Conservation (phyloP, 2,888 invertebrate genomes). For the Melipona beecheii region DNA sequence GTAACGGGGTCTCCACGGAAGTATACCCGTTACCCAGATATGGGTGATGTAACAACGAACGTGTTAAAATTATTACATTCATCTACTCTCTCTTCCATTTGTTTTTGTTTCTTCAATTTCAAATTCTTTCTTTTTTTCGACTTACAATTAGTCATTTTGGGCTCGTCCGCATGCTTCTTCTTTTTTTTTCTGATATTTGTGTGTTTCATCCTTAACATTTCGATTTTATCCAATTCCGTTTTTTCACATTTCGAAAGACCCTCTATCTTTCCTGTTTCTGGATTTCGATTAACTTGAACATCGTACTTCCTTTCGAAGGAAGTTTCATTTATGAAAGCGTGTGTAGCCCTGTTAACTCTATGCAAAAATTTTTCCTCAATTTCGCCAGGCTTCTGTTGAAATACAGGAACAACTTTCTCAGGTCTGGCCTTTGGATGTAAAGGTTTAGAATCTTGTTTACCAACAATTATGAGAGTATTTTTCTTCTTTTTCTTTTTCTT, state of each 20-base stretch:
- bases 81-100: constrained; percentile 79
- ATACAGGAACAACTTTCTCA: constrained; percentile 85
- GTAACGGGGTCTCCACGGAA: too few relatives aligned
- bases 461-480: constrained; percentile 77
- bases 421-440: constrained; percentile 77
- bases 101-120: constrained; percentile 84
- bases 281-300: constrained; percentile 86
- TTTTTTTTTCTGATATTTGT: constrained; percentile 80
- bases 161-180: constrained; percentile 67
- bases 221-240: constrained; percentile 85
- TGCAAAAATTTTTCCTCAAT: constrained; percentile 87
- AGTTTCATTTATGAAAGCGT: constrained; percentile 87
- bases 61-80: constrained; percentile 84
- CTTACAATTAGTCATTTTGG: constrained; percentile 83
- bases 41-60: too few relatives aligned
- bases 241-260: constrained; percentile 85
- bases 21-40: too few relatives aligned
- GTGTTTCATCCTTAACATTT: constrained; percentile 82
- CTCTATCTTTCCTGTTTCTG: constrained; percentile 85
- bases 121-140: constrained; percentile 86
- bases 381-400: constrained; percentile 88
- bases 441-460: constrained; percentile 45
- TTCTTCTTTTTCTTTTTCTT: constrained; percentile 79
- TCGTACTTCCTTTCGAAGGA: constrained; percentile 87
- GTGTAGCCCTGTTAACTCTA: constrained; percentile 88